phyloP scores from a whole-genome alignment of 2,113 vertebrate genomes.

The Petaurus breviceps region DNA sequence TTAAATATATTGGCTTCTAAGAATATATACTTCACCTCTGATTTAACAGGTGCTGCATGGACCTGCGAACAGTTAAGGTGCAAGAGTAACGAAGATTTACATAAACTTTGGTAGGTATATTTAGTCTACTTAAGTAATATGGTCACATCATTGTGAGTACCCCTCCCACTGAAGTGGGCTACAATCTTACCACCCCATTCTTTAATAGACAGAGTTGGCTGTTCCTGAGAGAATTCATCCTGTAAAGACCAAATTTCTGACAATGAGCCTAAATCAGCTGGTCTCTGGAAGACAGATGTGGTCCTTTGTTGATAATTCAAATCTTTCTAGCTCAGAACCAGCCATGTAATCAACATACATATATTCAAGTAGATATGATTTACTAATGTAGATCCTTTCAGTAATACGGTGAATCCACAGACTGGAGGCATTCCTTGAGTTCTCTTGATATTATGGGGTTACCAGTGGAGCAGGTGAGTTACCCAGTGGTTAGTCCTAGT shows the following conservation, averaged over 20 bases:
- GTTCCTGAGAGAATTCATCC: background rate
- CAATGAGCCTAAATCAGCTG: background rate
- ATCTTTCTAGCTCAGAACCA: background rate
- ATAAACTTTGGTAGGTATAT: constrained; percentile 94
- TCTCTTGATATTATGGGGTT: background rate
- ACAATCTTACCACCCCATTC: background rate
- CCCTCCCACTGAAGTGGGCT: background rate
- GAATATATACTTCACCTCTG: background rate
- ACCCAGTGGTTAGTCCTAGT: background rate
- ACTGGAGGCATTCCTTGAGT: background rate
- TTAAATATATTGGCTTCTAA: background rate
- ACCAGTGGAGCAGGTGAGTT: background rate
- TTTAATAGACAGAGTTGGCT: background rate
- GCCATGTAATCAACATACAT: background rate
- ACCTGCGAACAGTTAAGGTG: constrained; percentile 91
- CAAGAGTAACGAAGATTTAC: constrained; percentile 96
- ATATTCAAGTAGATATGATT: background rate
- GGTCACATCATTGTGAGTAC: background rate
- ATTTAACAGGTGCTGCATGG: constrained; percentile 91
- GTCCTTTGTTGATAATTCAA: background rate
- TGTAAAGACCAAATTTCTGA: background rate
- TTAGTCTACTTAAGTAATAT: background rate
- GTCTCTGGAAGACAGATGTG: background rate
- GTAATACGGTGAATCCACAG: background rate
- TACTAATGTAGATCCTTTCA: background rate